Evolutionary conservation across 2,113 vertebrate species (phyloP), one percentile per base, ranked within the genome.

Genomic region (Cyprinodon tularosa): DNA sequence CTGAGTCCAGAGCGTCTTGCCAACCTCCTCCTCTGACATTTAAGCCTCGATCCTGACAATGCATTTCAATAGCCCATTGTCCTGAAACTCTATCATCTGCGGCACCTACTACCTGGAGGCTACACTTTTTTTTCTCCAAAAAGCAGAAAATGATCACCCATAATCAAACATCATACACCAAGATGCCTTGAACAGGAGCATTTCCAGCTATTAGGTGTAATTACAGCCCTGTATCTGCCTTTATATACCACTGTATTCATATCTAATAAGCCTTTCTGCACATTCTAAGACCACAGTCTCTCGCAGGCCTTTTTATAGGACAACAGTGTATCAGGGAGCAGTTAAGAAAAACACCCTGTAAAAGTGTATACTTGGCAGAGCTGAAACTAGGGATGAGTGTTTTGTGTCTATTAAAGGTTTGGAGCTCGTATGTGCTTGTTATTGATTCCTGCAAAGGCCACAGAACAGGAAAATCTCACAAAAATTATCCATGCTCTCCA

Each of bases 11-110:
- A 77, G 39, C 86, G 80, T 90, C 71, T 85, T 73, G 61, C 80
- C 82, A 79, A 67, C 75, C 69, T 68, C 53, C 81, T 87, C 78
- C 79, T 66, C 77, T 88, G 87, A 91, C 84, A 88, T 90, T 91
- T 91, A 92, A 86, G 86, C 71, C 70, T 71, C 62, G 70, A 85
- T 62, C 86, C 83, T 80, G 84, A 92, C 90, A 92, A 92, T 88
- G 88, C 88, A 83, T 91, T 94, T 94, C 91, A 90, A 92, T 92
- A 89, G 88, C 76, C 86, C 79, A 91, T 94, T 95, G 93, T 95
- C 93, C 93, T 87, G 91, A 84, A 71, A 67, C 89, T 86, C 93
- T 90, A 92, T 93, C 91, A 92, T 93, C 84, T 87, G 85, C 77
- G 78, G 82, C 89, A 78, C 83, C 72, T 81, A 74, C 76, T 63